Evolutionary conservation across 2,888 invertebrate genomes (phyloP).

Genomic region (Synergus gifuensis): DNA sequence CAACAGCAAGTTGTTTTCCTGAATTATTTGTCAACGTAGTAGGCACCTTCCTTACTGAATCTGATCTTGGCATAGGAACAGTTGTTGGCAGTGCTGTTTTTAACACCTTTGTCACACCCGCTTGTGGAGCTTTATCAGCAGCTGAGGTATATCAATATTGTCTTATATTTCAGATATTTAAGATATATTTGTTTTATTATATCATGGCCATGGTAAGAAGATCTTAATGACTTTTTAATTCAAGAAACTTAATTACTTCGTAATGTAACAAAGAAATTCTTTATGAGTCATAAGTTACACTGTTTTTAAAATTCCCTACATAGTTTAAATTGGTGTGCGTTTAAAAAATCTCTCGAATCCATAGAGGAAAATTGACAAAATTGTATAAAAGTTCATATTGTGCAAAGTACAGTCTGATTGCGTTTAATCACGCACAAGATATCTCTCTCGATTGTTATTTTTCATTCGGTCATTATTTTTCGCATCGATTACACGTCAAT

Average conservation of each 20-base stretch:
- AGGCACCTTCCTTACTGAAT: constrained; percentile 89
- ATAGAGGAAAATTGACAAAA: background rate
- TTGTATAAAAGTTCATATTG: background rate
- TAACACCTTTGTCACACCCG: constrained; percentile 91
- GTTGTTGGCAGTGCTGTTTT: constrained; percentile 93
- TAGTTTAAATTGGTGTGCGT: background rate
- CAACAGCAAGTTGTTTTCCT: constrained; percentile 95
- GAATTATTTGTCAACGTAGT: constrained; percentile 96
- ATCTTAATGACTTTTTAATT: background rate
- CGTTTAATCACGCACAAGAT: constrained; percentile 12
- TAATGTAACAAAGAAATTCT: background rate
- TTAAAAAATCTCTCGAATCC: background rate
- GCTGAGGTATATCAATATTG: constrained; percentile 79
- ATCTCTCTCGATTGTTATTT: constrained; percentile 22
- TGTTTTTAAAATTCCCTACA: background rate
- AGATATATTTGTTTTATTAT: background rate
- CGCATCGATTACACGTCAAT: background rate
- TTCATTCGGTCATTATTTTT: background rate
- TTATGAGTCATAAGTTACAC: background rate
- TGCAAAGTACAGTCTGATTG: constrained; percentile 16
- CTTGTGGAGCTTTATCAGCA: constrained; percentile 88
- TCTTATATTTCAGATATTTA: background rate
- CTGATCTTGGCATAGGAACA: constrained; percentile 92
- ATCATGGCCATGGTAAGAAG: background rate
- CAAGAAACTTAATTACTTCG: background rate